Conservation (phyloP, 2,113 vertebrate genomes). For the Pteronura brasiliensis region DNA sequence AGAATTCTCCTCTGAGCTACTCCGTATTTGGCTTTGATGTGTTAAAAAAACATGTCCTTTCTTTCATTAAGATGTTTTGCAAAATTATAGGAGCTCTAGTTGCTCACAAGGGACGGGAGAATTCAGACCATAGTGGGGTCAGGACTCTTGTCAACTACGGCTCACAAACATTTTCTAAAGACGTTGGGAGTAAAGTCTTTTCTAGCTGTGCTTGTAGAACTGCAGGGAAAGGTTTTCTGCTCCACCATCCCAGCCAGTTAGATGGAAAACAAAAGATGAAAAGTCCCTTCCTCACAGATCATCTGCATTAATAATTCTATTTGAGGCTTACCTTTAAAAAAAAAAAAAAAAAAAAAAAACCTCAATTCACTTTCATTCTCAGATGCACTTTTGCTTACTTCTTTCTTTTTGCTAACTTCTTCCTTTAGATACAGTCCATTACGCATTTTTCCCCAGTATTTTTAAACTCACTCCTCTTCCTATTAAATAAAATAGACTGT, state of each 20-base stretch:
- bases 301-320: neutral
- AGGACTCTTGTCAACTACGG: neutral
- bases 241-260: neutral
- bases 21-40: neutral
- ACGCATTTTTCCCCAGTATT: neutral
- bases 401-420: neutral
- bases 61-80: slow-evolving; percentile 25
- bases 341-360: too few species aligned
- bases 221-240: neutral
- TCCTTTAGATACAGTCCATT: neutral
- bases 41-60: neutral
- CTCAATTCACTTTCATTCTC: neutral
- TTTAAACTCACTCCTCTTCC: neutral
- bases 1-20: neutral
- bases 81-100: neutral
- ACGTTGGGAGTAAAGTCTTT: neutral
- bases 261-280: neutral
- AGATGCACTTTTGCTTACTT: neutral
- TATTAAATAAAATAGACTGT: neutral
- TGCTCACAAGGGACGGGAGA: neutral
- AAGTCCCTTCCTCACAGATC: neutral
- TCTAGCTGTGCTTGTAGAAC: neutral
- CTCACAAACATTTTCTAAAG: neutral
- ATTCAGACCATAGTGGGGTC: neutral
- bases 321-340: neutral